phyloP scores from a whole-genome alignment of 2,113 vertebrate genomes.

The Nyctibius bracteatus region DNA sequence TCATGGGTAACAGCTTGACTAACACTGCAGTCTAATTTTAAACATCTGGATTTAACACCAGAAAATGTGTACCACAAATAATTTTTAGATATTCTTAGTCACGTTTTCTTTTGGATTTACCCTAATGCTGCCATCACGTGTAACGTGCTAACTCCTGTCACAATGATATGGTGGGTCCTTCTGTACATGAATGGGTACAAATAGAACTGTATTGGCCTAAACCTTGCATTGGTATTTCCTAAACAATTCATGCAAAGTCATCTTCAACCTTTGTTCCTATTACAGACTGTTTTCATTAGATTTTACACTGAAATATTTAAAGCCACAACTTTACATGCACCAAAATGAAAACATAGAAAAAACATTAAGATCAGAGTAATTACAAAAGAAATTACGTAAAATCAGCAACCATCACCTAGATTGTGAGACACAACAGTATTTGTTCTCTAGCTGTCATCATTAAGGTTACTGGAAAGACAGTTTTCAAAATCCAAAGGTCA shows the following conservation, averaged over 20 bases:
- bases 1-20: background rate
- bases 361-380: background rate
- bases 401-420: background rate
- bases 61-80: background rate
- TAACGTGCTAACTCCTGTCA: background rate
- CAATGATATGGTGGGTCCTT: background rate
- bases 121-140: background rate
- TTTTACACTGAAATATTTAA: background rate
- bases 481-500: background rate
- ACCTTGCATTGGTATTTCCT: background rate
- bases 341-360: background rate
- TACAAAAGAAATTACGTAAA: background rate
- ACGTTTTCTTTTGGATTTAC: background rate
- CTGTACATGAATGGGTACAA: background rate
- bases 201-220: background rate
- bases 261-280: background rate
- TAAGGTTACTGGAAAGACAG: background rate
- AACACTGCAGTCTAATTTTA: background rate
- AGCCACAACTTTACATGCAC: background rate
- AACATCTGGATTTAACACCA: background rate
- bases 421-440: background rate
- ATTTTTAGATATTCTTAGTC: background rate
- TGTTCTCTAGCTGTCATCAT: background rate
- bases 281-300: background rate
- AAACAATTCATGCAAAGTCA: background rate